Conservation (phyloP, 2,113 vertebrate genomes). For the Narcine bancroftii region DNA sequence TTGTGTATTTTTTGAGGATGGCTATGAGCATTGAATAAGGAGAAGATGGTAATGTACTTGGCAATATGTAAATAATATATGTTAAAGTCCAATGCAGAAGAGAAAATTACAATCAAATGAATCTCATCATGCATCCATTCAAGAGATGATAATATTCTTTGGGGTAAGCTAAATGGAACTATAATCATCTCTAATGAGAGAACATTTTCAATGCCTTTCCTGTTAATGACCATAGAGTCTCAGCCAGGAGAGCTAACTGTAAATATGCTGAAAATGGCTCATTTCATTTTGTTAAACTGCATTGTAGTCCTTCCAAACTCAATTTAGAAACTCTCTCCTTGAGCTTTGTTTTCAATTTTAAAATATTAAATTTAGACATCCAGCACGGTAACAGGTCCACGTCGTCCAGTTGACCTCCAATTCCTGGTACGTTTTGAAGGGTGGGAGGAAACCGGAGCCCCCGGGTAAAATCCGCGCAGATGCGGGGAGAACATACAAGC, state of each 20-base stretch:
- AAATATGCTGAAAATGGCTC: conserved; percentile 28
- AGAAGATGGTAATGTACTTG: background rate
- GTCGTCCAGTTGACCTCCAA: too few relatives aligned
- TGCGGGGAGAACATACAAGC: too few relatives aligned
- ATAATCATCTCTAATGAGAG: conserved; percentile 30
- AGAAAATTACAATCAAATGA: conserved; percentile 22
- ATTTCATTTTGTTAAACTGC: conserved; percentile 14
- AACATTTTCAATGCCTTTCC: conserved; percentile 16
- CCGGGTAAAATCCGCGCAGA: too few relatives aligned
- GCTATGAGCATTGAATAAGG: background rate
- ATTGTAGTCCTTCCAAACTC: background rate
- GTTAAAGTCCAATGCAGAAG: background rate
- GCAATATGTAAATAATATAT: conserved; percentile 14
- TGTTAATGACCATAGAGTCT: background rate
- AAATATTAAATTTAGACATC: too few relatives aligned
- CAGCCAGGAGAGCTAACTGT: background rate
- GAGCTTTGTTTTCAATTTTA: too few relatives aligned
- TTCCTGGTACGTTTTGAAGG: too few relatives aligned
- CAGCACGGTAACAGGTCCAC: too few relatives aligned
- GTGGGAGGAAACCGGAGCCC: too few relatives aligned
- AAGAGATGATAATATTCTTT: background rate
- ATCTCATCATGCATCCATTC: conserved; percentile 11
- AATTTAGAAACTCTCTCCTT: background rate
- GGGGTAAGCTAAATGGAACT: background rate
- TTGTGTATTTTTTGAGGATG: background rate